These are phyloP conservation scores for Aleiodes alternator DNA, from an alignment of 2,888 invertebrate species.

Conservation along the genomic window DNA sequence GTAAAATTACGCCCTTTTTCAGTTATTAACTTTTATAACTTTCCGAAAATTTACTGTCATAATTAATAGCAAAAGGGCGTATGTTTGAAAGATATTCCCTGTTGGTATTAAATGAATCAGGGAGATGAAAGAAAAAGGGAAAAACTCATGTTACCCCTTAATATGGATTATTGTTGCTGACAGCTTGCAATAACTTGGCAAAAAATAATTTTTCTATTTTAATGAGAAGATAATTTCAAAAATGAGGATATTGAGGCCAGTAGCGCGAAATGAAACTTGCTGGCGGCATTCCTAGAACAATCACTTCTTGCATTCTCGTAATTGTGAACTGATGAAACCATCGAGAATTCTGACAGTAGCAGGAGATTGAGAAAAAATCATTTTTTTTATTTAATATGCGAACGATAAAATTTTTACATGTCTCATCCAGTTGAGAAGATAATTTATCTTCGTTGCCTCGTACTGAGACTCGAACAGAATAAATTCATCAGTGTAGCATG, in stretches of 20 bases:
- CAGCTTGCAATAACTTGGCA: no score
- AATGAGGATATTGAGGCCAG: conserved; percentile 53
- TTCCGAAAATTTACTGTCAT: no score
- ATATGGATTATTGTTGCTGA: no score
- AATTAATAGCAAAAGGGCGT: no score
- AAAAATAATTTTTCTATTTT: neutral
- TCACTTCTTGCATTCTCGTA: conserved; percentile 42
- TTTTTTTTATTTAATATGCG: conserved; percentile 14
- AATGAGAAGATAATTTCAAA: neutral
- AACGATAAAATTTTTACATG: neutral
- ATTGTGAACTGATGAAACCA: conserved; percentile 56
- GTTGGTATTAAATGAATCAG: no score
- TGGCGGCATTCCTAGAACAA: conserved; percentile 47
- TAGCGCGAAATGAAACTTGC: conserved; percentile 55
- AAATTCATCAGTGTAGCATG: no score
- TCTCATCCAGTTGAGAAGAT: no score
- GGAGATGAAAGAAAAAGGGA: no score
- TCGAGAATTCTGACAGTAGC: conserved; percentile 31
- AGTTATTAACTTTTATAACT: no score
- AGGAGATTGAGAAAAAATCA: neutral
- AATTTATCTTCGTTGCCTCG: neutral
- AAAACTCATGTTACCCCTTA: no score
- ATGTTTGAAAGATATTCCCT: no score
- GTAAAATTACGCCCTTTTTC: no score
- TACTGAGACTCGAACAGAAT: neutral